Percentiles rank a stretch among this genome's conserved stretches.
Conservation (phyloP, 2,888 invertebrate species). For the Archips crataeganus region DNA sequence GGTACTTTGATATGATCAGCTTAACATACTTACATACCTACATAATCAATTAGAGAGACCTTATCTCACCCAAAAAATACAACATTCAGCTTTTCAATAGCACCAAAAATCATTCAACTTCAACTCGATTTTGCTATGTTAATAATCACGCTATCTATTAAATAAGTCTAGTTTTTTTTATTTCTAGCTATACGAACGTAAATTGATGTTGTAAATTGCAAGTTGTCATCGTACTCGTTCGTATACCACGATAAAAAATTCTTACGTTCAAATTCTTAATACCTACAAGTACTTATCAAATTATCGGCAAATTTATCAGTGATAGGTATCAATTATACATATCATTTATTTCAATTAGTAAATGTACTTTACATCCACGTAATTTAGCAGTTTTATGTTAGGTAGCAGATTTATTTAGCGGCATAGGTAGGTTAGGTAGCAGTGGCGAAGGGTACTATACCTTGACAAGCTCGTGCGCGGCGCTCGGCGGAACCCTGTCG, state of each 20-base stretch:
- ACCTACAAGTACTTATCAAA: neutral
- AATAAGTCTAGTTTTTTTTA: neutral
- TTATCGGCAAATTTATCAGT: neutral
- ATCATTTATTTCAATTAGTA: slow-evolving; percentile 1
- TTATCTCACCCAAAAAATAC: too few relatives aligned
- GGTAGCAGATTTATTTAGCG: neutral
- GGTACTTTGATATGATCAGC: neutral
- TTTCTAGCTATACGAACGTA: too few relatives aligned
- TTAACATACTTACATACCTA: neutral
- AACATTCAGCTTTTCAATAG: too few relatives aligned
- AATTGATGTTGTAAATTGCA: neutral
- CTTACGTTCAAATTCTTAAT: neutral
- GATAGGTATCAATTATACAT: neutral
- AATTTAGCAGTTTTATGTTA: neutral
- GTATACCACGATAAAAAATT: neutral
- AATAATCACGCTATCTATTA: neutral
- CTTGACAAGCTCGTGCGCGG: too few relatives aligned
- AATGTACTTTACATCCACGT: neutral
- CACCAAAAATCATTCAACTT: too few relatives aligned
- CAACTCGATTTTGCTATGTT: neutral
- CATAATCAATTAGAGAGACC: neutral
- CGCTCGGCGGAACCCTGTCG: too few relatives aligned
- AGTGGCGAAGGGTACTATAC: too few relatives aligned
- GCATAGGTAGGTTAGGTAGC: too few relatives aligned
- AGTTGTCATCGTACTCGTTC: neutral